Evolutionary conservation across 2,888 invertebrate genomes (phyloP).

Genomic region (Eupithecia tripunctaria): DNA sequence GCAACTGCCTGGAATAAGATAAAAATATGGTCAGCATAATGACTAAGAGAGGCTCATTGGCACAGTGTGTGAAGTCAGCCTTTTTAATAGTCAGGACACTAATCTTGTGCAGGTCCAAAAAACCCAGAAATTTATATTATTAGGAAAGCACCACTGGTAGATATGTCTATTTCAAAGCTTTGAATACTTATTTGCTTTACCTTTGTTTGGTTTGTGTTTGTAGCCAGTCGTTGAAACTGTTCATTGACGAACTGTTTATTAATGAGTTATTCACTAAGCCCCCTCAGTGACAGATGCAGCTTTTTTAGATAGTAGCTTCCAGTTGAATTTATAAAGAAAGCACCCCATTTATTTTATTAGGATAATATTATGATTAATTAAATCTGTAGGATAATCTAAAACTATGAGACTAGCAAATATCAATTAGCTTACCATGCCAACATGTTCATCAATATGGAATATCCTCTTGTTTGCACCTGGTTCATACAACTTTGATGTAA

Average conservation of each 20-base stretch:
- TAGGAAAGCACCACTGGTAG: background rate
- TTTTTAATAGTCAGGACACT: background rate
- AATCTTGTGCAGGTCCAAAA: background rate
- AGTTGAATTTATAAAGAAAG: background rate
- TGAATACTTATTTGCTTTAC: background rate
- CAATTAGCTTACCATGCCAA: slow-evolving; percentile 91
- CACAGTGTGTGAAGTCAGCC: background rate
- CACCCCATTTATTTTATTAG: background rate
- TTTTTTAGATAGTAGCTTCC: background rate
- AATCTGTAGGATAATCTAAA: background rate
- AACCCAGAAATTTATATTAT: background rate
- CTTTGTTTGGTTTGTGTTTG: background rate
- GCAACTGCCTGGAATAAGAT: slow-evolving; percentile 89
- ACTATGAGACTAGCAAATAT: background rate
- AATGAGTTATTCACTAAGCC: background rate
- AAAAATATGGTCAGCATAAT: background rate
- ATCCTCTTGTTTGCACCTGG: slow-evolving; percentile 95
- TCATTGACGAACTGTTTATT: background rate
- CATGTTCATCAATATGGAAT: slow-evolving; percentile 96
- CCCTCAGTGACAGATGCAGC: too few species aligned
- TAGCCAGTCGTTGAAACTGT: background rate
- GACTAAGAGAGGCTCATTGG: background rate
- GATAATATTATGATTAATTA: background rate
- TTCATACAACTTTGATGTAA: slow-evolving; percentile 97
- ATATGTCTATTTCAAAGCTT: background rate